Percentiles rank a stretch among this genome's conserved stretches.
Evolutionary conservation across 2,797 vertebrate species (phyloP).

Genomic region (Aotus griseimembra): DNA sequence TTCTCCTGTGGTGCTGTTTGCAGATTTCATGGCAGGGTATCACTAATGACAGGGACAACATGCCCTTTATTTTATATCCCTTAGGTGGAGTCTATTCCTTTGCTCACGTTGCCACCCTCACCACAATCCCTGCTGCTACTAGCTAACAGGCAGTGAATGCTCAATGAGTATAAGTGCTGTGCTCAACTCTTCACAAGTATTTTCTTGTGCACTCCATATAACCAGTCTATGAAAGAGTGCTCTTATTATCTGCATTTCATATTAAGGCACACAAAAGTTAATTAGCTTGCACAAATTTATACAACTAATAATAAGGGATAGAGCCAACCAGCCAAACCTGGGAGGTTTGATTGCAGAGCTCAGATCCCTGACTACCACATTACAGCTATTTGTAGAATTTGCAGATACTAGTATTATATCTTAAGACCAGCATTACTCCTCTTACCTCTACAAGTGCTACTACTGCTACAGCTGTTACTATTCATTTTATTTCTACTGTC

Average conservation of each 20-base stretch:
- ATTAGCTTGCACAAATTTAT: not conserved
- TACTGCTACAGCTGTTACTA: not conserved
- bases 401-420: not conserved
- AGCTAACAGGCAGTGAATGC: not conserved
- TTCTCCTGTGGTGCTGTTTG: not conserved
- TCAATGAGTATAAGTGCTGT: not conserved
- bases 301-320: not conserved
- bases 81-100: not conserved
- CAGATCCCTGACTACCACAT: rapidly evolving
- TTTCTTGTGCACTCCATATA: not conserved
- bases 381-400: too few species aligned
- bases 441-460: not conserved
- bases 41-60: not conserved
- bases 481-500: not conserved
- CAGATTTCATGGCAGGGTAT: not conserved
- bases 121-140: not conserved
- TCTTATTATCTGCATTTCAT: not conserved
- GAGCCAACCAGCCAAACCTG: not conserved
- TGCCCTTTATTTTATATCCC: not conserved
- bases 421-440: not conserved
- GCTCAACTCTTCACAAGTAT: not conserved
- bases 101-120: not conserved
- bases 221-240: not conserved
- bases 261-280: not conserved
- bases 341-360: not conserved